Percentiles rank a stretch among this genome's conserved stretches.
Evolutionary conservation across 1,140 invertebrate genomes (phyloP).

Genomic region (Drosophila bocqueti): DNA sequence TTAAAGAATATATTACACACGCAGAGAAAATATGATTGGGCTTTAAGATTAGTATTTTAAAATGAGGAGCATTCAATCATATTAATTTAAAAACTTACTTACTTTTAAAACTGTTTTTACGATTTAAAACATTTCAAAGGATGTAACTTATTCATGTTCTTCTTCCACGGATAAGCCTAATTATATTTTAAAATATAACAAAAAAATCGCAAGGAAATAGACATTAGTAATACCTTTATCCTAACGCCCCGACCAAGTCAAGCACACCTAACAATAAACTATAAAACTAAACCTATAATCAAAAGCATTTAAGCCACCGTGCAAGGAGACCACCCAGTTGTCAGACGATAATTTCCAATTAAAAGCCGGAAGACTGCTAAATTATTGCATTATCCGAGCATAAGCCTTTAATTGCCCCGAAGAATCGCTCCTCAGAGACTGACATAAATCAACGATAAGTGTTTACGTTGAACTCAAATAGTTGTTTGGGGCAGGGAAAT

Average conservation of each 20-base stretch:
- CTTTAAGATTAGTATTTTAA: not conserved
- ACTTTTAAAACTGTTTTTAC: too few species aligned
- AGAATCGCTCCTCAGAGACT: slow-evolving; percentile 27
- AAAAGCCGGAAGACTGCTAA: slow-evolving; percentile 76
- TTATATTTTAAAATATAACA: not conserved
- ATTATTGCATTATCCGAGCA: slow-evolving; percentile 72
- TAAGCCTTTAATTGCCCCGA: slow-evolving; percentile 77
- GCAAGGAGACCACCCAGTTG: slow-evolving; percentile 58
- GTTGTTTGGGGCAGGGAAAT: slow-evolving; percentile 44
- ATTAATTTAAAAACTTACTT: not conserved
- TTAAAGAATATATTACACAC: not conserved
- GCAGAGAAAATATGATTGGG: not conserved
- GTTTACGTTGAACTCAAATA: slow-evolving; percentile 54
- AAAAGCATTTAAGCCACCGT: slow-evolving; percentile 44
- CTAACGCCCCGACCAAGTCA: not conserved
- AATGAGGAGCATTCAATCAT: not conserved
- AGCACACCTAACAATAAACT: not conserved
- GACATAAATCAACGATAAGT: slow-evolving; percentile 61
- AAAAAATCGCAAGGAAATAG: not conserved
- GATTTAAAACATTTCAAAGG: too few species aligned
- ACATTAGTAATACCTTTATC: not conserved
- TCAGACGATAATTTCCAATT: slow-evolving; percentile 57
- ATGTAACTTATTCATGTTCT: not conserved
- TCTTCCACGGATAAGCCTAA: not conserved
- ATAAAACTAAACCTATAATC: slow-evolving; percentile 46